Base-by-base conservation (phyloP, 2,888 invertebrate genomes). In the Linhomoeus sp. region DNA sequence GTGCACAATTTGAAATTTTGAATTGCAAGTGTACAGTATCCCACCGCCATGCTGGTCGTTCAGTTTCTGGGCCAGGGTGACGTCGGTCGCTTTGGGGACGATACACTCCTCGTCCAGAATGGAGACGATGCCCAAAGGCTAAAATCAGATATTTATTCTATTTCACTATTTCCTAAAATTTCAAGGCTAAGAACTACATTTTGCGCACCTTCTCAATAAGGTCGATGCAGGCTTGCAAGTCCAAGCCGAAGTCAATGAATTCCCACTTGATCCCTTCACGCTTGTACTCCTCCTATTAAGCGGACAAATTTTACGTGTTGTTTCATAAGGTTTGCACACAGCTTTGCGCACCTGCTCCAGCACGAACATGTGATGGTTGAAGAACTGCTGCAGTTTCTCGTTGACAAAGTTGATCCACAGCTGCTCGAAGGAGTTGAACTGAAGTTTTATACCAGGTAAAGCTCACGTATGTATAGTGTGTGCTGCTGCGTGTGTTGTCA, bases 21-120 rank as follows among this genome's bases (percentile, higher is more conserved):
- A n/a, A n/a, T 92, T 92, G 74, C 82, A 75, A 80, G 78, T 90
- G 75, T 87, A 87, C 66, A 87, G 79, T 66, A 88, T 88, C 74
- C 97, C 97, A 74, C 94, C 92, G 76, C 92, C 80, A 73, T 94
- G 92, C 76, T 90, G 90, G 76, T 82, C 81, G 76, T 83, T 86
- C 77, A 94, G 76, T 74, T 94, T 94, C 71, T 90, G 88, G 71
- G 84, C 80, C 75, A 94, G 92, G 71, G 94, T 90, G 73, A 77
- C 80, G 71, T 97, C 97, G 62, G 88, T 85, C 68, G 94, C 94
- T 77, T 97, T 97, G 72, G 97, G 97, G 81, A 97, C 97, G 87
- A 97, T 94, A 84, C 90, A 92, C 76, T 97, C 97, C 80, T 97
- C 97, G 75, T 97, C 97, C 76, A 97, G 86, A 75, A 99, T 97